Conservation (phyloP, 2,888 invertebrate genomes). For the Xanthia icteritia region DNA sequence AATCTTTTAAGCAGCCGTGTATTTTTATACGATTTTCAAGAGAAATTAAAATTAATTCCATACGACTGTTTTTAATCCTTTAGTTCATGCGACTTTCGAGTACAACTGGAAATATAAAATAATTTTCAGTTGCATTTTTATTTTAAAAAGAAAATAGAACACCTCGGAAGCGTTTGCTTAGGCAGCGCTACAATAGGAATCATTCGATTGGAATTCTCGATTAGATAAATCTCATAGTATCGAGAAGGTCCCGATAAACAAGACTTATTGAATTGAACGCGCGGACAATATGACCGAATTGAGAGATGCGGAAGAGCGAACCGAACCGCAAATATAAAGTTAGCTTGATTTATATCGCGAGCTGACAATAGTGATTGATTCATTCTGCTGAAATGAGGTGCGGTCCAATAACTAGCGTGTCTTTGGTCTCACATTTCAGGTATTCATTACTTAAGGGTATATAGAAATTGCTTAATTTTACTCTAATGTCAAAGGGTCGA, state of each 20-base stretch:
- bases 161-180: slow-evolving; percentile 53
- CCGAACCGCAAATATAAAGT: slow-evolving; percentile 60
- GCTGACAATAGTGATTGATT: slow-evolving; percentile 64
- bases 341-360: slow-evolving; percentile 63
- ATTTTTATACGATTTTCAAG: slow-evolving; percentile 35
- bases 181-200: slow-evolving; percentile 53
- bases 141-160: slow-evolving; percentile 37
- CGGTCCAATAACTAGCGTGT: slow-evolving; percentile 4
- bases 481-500: slow-evolving; percentile 7
- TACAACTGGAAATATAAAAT: slow-evolving; percentile 22
- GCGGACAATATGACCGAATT: slow-evolving; percentile 57
- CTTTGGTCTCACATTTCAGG: slow-evolving; percentile 30
- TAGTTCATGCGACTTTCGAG: slow-evolving; percentile 23
- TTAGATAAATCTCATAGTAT: slow-evolving; percentile 64
- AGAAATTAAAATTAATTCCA: slow-evolving; percentile 31
- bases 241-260: slow-evolving; percentile 62
- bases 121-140: slow-evolving; percentile 37
- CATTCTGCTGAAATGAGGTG: slow-evolving; percentile 34
- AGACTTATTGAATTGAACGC: slow-evolving; percentile 65
- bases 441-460: slow-evolving; percentile 43
- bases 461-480: slow-evolving; percentile 17
- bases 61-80: slow-evolving; percentile 31
- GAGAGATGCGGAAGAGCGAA: slow-evolving; percentile 55
- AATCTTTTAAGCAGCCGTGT: slow-evolving; percentile 28
- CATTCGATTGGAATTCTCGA: slow-evolving; percentile 63